phyloP scores from a whole-genome alignment of 2,797 vertebrate genomes.

The Hirundo rustica region DNA sequence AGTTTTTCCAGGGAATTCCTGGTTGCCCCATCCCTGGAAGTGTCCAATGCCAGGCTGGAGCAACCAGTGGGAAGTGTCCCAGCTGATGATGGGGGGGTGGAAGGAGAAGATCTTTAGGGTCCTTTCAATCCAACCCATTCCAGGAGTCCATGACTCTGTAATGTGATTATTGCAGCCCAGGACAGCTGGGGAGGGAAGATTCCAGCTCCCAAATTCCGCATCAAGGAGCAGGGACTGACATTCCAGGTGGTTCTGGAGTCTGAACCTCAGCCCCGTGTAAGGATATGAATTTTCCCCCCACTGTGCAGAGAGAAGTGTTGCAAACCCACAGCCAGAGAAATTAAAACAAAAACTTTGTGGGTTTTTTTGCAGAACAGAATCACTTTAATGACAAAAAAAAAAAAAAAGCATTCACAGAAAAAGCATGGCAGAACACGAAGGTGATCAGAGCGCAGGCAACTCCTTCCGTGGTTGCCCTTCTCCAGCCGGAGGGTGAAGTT shows the following conservation, averaged over 20 bases:
- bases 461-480: background rate
- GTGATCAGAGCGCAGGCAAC: background rate
- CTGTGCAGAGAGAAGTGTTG: background rate
- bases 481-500: background rate
- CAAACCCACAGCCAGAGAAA: background rate
- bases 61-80: background rate
- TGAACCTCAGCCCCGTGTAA: background rate
- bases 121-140: background rate
- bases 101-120: background rate
- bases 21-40: background rate
- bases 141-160: no score
- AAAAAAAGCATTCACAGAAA: background rate
- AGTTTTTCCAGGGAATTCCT: background rate
- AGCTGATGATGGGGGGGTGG: background rate
- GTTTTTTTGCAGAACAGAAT: background rate
- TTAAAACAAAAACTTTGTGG: background rate
- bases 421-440: background rate
- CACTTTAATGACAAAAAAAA: conserved; percentile 11
- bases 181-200: background rate
- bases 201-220: background rate
- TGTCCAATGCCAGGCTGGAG: background rate
- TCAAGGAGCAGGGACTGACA: rapidly evolving
- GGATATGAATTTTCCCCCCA: background rate
- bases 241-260: background rate
- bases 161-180: background rate